phyloP scores from a whole-genome alignment of 2,888 invertebrate species.

The Nesidiocoris tenuis region DNA sequence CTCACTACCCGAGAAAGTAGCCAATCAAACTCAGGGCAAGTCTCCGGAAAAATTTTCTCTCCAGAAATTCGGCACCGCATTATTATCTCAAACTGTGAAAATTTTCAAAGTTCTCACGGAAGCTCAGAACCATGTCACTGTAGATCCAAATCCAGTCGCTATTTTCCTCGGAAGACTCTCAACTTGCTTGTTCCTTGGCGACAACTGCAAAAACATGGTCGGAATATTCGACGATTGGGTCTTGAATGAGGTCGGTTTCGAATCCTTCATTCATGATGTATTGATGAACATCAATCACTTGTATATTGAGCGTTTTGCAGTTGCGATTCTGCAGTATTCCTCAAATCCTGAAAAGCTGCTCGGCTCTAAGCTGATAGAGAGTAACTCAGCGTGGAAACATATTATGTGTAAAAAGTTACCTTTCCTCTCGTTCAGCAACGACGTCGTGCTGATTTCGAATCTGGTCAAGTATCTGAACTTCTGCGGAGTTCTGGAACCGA shows the following conservation, averaged over 20 bases:
- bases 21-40: slow-evolving; percentile 64
- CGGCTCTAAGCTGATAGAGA: background rate
- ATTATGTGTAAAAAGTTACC: slow-evolving; percentile 65
- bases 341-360: slow-evolving; percentile 2
- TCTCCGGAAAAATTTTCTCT: slow-evolving; percentile 62
- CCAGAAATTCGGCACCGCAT: slow-evolving; percentile 60
- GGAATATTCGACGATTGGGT: slow-evolving; percentile 61
- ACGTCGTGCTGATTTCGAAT: slow-evolving; percentile 61
- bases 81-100: slow-evolving; percentile 64
- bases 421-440: slow-evolving; percentile 58
- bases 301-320: slow-evolving; percentile 54
- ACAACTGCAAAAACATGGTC: slow-evolving; percentile 59
- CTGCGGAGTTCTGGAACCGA: slow-evolving; percentile 51
- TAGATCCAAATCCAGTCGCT: slow-evolving; percentile 57
- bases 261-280: slow-evolving; percentile 56
- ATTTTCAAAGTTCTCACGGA: slow-evolving; percentile 63
- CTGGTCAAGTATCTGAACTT: slow-evolving; percentile 55
- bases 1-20: slow-evolving; percentile 69
- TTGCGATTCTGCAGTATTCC: slow-evolving; percentile 59
- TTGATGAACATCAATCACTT: slow-evolving; percentile 60
- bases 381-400: slow-evolving; percentile 62
- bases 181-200: slow-evolving; percentile 59
- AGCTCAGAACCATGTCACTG: slow-evolving; percentile 44
- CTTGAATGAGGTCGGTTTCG: slow-evolving; percentile 50
- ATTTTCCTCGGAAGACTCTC: slow-evolving; percentile 64